Conservation (phyloP, 2,888 invertebrate genomes). For the Rhogogaster chlorosoma region DNA sequence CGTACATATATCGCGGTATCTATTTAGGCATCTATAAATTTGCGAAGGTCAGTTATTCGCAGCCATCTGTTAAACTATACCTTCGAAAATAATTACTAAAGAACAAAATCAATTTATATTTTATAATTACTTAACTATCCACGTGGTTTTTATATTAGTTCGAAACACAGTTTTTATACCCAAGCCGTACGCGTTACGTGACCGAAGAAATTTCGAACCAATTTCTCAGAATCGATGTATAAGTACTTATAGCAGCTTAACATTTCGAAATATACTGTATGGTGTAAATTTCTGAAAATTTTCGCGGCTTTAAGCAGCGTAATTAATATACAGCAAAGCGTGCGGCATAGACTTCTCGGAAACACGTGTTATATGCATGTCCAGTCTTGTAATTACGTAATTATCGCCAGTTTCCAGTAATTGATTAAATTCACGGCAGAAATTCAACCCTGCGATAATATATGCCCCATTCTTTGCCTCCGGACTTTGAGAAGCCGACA, state of each 20-base stretch:
- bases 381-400: background rate
- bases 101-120: background rate
- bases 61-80: background rate
- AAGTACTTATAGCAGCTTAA: background rate
- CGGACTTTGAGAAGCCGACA: background rate
- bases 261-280: background rate
- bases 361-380: background rate
- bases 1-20: background rate
- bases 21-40: background rate
- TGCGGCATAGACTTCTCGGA: background rate
- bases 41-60: slow-evolving; percentile 26
- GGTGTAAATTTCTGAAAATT: background rate
- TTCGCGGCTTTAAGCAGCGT: background rate
- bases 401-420: background rate
- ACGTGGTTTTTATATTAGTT: background rate
- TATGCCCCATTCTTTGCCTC: background rate
- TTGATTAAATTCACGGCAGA: background rate
- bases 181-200: background rate
- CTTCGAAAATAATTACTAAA: background rate
- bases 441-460: background rate
- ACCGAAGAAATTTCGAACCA: background rate
- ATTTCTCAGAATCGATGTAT: background rate
- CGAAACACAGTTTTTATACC: background rate
- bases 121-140: background rate
- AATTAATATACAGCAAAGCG: background rate